These are phyloP conservation scores for Enteromius argenteus DNA, from an alignment of 2,797 vertebrate species.

Conservation along the genomic window DNA sequence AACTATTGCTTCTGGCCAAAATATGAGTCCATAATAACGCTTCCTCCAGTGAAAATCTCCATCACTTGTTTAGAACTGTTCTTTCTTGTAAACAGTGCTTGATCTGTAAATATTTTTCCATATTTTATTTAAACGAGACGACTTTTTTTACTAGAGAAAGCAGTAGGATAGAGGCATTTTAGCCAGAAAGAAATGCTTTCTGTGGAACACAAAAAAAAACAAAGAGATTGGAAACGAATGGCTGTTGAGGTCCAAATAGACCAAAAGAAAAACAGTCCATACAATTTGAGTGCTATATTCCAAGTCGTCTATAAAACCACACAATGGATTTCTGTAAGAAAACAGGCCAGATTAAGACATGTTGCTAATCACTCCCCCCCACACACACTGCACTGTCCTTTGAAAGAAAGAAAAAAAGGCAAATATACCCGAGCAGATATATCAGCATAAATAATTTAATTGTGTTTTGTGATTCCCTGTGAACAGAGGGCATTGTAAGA, in stretches of 20 bases:
- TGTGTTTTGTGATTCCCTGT: neutral
- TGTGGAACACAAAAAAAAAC: too few species aligned
- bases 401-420: too few species aligned
- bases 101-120: neutral
- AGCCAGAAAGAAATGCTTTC: neutral
- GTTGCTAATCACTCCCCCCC: neutral
- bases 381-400: neutral
- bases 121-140: neutral
- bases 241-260: neutral
- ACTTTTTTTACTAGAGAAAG: neutral
- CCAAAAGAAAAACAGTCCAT: neutral
- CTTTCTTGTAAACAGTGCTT: neutral
- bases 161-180: neutral
- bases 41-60: neutral
- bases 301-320: neutral
- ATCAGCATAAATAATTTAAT: neutral
- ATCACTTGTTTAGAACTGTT: neutral
- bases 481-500: slow-evolving; percentile 20
- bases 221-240: neutral
- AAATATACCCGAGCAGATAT: neutral
- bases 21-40: neutral
- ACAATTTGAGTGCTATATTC: neutral
- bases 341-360: neutral
- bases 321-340: neutral
- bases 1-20: neutral